Evolutionary conservation across 2,888 invertebrate species (phyloP), one percentile per base, ranked within the genome.

Genomic region (Ochlodes sylvanus): DNA sequence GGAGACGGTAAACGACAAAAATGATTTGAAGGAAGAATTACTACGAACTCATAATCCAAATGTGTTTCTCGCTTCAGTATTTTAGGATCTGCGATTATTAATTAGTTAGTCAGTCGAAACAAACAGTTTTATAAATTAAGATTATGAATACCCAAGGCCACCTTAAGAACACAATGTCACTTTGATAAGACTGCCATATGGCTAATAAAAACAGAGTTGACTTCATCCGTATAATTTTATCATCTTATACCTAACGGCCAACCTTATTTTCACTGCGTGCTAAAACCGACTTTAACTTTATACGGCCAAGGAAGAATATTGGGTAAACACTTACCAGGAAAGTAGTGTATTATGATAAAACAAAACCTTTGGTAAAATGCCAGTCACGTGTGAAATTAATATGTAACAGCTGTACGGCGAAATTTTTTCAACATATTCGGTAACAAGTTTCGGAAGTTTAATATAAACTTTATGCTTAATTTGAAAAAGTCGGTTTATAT

Each of bases 371-470:
- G 57, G 41, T 27, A 27, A 65, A 57, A 58, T 58, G 65, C 65
- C 57, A 65, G 65, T 65, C 65, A 65, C 57, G 65, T 58, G 47
- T 58, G 57, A 58, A 65, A 65, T 65, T 65, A 65, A 65, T 65
- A 65, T 58, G 65, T 65, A 58, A 65, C 65, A 65, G 50, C 65
- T 65, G 65, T 65, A 50, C 50, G 57, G 38, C 27, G 61, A 61
- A 44, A 47, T 55, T 64, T 64, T 21, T 57, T 64, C 47, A 57
- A 42, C 15, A 42, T 41, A 21, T 52, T n/a, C n/a, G n/a, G n/a
- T n/a, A n/a, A n/a, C n/a, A 47, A 44, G 17, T 47, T 47, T 15
- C n/a, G 17, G 47, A 15, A 47, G 6, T 6, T 47, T 47, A 4
- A 47, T 15, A 38, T 12, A 38, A 38, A 34, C 7, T 34, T 7